Evolutionary conservation across 2,113 vertebrate genomes (phyloP), one percentile per base, ranked within the genome.

Genomic region (Nothocercus julius): DNA sequence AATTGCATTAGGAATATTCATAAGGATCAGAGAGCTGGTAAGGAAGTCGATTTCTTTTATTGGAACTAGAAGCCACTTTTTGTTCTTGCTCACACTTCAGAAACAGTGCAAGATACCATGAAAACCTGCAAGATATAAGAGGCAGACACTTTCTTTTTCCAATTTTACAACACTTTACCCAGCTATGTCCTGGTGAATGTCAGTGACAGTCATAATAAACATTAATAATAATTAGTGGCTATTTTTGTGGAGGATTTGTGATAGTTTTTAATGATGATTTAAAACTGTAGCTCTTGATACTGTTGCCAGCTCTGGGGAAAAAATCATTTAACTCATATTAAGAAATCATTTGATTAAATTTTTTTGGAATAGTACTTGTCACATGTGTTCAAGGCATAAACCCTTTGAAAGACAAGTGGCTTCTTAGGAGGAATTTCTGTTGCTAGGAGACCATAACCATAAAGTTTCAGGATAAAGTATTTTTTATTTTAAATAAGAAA

Each of bases 401-500:
- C 14, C 45, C 54, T 91, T 92, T 94, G 93, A 96, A 92, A 95
- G 94, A 89, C 82, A 85, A 96, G 87, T 89, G 30, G 36, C 54
- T 96, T 92, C 87, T 94, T 87, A 82, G 89, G 70, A 89, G 53
- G 84, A 95, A 85, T 69, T 77, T 89, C 81, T 85, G 91, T 97
- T 97, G 89, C 95, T 96, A 95, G 91, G 95, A 91, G 38, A 96
- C 93, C 27, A 47, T 51, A 80, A 85, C 75, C 36, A 76, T 85
- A 85, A 96, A 91, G 82, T 93, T 92, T 87, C 95, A 87, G 51
- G 49, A 93, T 77, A 87, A 97, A 89, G 30, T 84, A 38, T 85
- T 82, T 95, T 89, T 92, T 89, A 91, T 80, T 96, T 94, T 70
- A 96, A 92, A 92, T 89, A 86, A 90, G 73, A 96, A 93, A 92